Base-by-base conservation (phyloP, 2,797 vertebrate genomes). In the Muscicapa striata region DNA sequence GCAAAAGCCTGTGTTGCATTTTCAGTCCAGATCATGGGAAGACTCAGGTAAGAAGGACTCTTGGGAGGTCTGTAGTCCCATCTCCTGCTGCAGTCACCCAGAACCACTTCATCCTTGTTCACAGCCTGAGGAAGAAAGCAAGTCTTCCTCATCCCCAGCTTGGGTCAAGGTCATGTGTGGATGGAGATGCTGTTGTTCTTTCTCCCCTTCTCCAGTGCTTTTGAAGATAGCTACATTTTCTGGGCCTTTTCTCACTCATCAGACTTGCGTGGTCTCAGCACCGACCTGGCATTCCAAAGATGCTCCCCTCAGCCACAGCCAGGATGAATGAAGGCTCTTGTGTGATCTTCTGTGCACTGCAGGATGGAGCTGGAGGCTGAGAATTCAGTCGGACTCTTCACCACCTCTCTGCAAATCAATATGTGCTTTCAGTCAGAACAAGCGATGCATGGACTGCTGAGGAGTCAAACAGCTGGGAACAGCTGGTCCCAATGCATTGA, bases 271-370 rank as follows among this genome's bases (percentile, higher is more conserved):
- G 38, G 27, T 66, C n/a, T 21, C 34, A 87, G 61, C 55, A 45
- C 21, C 0, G 6, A 21, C 10, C 15, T 0, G 0, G 2, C 4
- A 0, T 67, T 69, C 20, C 0, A 0, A 70, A 70, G 52, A 41
- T 23, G 8, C 36, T 79, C 41, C 30, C 21, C 18, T 36, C 45
- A 34, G 54, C 30, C 2, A 2, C 27, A 75, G 30, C 46, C 45
- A 29, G 58, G n/a, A 29, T 27, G n/a, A 34, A 12, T 38, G 38
- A 55, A 45, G 23, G 29, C 9, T 83, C 54, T 64, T 0, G 0
- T 83, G 0, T 83, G 59, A 13, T 36, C 38, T 57, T 24, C 26
- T 32, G 32, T 57, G 70, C 63, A 1, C 23, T 76, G 36, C 51
- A 43, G 58, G 45, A 52, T 48, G 45, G 16, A 73, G 38, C 68